Evolutionary conservation across 2,797 vertebrate genomes (phyloP).

Genomic region (Limosa lapponica): DNA sequence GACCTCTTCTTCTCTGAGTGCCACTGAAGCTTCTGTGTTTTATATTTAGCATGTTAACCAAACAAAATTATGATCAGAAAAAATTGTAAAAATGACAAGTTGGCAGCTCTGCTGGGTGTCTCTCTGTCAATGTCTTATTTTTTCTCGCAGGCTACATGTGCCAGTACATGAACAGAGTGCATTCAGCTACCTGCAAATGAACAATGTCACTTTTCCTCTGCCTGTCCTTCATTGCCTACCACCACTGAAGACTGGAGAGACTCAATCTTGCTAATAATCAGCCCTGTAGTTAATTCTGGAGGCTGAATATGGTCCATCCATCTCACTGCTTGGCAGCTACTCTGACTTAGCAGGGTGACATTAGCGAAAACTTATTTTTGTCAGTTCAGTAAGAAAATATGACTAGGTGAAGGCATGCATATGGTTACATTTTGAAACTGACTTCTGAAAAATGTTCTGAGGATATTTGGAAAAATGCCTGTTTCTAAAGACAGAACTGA

Average conservation of each 20-base stretch:
- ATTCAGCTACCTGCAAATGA: slow-evolving; percentile 6
- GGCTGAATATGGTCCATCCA: neutral
- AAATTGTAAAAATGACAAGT: neutral
- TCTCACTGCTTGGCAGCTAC: neutral
- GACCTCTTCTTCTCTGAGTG: neutral
- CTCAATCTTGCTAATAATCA: neutral
- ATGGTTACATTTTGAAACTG: slow-evolving; percentile 31
- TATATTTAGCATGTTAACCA: neutral
- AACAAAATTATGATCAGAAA: neutral
- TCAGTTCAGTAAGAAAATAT: slow-evolving; percentile 35
- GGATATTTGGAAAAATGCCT: slow-evolving; percentile 36
- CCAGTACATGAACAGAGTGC: neutral
- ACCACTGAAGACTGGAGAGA: neutral
- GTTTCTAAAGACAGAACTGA: slow-evolving; percentile 1
- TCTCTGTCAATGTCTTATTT: neutral
- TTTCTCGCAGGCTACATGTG: neutral
- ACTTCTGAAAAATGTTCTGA: slow-evolving; percentile 31
- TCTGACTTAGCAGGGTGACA: neutral
- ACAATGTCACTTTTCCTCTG: neutral
- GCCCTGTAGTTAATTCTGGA: neutral
- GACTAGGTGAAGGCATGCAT: slow-evolving; percentile 35
- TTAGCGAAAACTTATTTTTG: slow-evolving; percentile 43
- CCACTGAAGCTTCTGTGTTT: neutral
- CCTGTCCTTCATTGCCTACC: neutral
- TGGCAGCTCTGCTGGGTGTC: neutral